Evolutionary conservation across 2,113 vertebrate genomes (phyloP), one percentile per base, ranked within the genome.

Genomic region (Fulica atra): DNA sequence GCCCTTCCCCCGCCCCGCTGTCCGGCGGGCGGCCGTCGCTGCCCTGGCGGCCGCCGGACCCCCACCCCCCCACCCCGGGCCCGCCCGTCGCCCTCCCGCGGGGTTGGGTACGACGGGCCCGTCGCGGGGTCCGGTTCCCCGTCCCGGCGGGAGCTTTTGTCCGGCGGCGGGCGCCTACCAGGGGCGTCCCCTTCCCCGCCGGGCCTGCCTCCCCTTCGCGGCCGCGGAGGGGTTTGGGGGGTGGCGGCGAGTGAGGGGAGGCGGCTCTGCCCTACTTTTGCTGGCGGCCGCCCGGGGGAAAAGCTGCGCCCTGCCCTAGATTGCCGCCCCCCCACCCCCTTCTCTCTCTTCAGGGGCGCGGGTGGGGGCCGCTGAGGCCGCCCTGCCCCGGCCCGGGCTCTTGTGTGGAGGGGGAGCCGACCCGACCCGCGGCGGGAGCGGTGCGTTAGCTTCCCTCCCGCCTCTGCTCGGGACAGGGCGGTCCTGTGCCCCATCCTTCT

Each of bases 211-310:
- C n/a, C 51, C 71, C 51, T 69, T 57, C 53, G 61, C 11, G 36
- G 50, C 36, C 36, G 40, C 42, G 5, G 51, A 10, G 44, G 26
- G 60, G 13, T 40, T 40, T n/a, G 14, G 31, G 73, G 44, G 70
- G 35, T 3, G 23, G 48, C 35, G 65, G 56, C 13, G 25, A 31
- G 29, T 33, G 36, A 65, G 35, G 72, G 60, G 72, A 36, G 63
- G 56, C 12, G 61, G 86, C 72, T 83, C 53, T 95, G 82, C 72
- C 90, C 91, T 93, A 83, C 68, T 93, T 95, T 66, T 28, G 7
- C 56, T 26, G 50, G 24, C 61, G 56, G 56, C 82, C 50, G 44
- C 89, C 59, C 38, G 18, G 24, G 76, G 70, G 64, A 38, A 66
- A 66, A 51, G 76, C 70, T 72, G 66, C 36, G 29, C 73, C 57